Conservation (phyloP, 2,888 invertebrate genomes). For the Pomacea canaliculata region DNA sequence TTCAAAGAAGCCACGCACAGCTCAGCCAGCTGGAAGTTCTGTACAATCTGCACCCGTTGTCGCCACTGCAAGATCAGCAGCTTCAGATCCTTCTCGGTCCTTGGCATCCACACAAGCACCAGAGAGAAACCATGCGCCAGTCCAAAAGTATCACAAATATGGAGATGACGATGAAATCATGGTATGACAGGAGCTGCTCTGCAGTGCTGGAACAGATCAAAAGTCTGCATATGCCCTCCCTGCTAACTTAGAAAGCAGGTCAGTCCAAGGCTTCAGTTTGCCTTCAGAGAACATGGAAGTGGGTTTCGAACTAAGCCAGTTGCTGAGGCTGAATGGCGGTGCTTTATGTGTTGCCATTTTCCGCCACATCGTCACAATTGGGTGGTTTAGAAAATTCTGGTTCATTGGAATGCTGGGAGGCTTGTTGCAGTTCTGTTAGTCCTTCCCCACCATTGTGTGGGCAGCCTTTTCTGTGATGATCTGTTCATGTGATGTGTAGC, state of each 20-base stretch:
- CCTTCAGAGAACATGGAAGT: no score
- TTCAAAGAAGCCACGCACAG: conserved; percentile 4
- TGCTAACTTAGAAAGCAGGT: no score
- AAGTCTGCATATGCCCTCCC: neutral
- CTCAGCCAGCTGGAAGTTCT: conserved; percentile 25
- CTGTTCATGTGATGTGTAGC: no score
- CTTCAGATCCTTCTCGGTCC: neutral
- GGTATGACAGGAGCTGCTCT: conserved; percentile 29
- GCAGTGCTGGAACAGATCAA: neutral
- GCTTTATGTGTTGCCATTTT: no score
- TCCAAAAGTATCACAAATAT: conserved; percentile 27
- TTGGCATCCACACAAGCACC: conserved; percentile 13
- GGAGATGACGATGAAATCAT: conserved; percentile 42
- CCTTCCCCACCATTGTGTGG: no score
- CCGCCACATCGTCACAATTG: no score
- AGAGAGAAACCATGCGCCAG: conserved; percentile 30
- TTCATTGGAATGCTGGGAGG: no score
- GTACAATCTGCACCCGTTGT: conserved; percentile 17
- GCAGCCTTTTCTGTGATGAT: no score
- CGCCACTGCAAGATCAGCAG: conserved; percentile 7
- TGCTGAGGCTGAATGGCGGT: no score
- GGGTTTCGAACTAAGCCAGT: no score
- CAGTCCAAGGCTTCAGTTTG: no score
- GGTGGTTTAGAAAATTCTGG: no score
- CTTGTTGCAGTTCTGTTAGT: neutral